Evolutionary conservation across 2,888 invertebrate genomes (phyloP).

Genomic region (Lomographa bimaculata): DNA sequence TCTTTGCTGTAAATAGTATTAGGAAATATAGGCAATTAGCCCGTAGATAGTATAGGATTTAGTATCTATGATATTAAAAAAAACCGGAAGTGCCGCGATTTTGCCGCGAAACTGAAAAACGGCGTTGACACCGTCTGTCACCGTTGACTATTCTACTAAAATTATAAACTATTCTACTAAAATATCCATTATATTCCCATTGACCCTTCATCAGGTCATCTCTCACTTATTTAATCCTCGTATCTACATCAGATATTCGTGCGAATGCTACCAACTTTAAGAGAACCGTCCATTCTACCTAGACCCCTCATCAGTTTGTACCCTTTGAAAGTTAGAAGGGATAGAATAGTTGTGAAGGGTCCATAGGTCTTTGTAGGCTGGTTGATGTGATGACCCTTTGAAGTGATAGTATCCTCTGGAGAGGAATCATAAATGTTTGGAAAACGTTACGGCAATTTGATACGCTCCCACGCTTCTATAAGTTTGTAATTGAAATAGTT

Average conservation of each 20-base stretch:
- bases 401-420: slow-evolving; percentile 55
- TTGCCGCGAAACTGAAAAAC: too few relatives aligned
- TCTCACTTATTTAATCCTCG: slow-evolving; percentile 46
- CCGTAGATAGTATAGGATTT: too few relatives aligned
- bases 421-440: slow-evolving; percentile 61
- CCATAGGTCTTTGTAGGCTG: slow-evolving; percentile 37
- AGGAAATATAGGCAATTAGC: too few relatives aligned
- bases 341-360: slow-evolving; percentile 14
- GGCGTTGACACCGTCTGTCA: too few relatives aligned
- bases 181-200: too few relatives aligned
- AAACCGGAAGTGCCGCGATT: too few relatives aligned
- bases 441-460: slow-evolving; percentile 59
- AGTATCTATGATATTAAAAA: too few relatives aligned
- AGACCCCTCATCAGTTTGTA: slow-evolving; percentile 23
- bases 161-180: too few relatives aligned
- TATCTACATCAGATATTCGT: slow-evolving; percentile 66
- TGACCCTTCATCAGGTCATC: slow-evolving; percentile 49
- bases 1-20: too few relatives aligned
- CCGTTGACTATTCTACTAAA: too few relatives aligned
- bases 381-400: slow-evolving; percentile 37
- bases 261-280: slow-evolving; percentile 47
- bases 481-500: slow-evolving; percentile 6
- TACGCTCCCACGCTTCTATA: slow-evolving; percentile 55
- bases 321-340: background rate
- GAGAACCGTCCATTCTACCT: slow-evolving; percentile 29